These are phyloP conservation scores for Varroa destructor DNA, from an alignment of 1,140 invertebrate genomes.

Conservation along the genomic window DNA sequence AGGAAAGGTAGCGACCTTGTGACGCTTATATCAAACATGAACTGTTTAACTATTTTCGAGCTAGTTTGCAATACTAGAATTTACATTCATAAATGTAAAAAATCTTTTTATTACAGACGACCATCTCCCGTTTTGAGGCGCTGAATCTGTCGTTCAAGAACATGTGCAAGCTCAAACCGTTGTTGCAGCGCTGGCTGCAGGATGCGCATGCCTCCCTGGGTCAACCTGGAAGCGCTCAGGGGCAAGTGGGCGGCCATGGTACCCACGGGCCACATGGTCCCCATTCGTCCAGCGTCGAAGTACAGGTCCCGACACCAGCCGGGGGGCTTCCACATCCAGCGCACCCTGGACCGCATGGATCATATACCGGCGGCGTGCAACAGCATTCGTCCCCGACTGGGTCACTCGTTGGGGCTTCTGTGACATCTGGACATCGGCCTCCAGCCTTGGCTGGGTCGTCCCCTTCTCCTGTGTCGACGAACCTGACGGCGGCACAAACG, in stretches of 20 bases:
- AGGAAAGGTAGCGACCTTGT: too few relatives aligned
- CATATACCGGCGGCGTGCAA: slow-evolving; percentile 28
- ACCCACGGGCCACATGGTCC: slow-evolving; percentile 34
- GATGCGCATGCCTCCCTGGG: slow-evolving; percentile 79
- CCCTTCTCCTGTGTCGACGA: too few relatives aligned
- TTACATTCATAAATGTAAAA: too few relatives aligned
- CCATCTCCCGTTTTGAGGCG: slow-evolving; percentile 94
- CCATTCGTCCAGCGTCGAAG: slow-evolving; percentile 28
- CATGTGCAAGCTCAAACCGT: slow-evolving; percentile 96
- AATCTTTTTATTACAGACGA: slow-evolving; percentile 48
- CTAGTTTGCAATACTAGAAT: too few relatives aligned
- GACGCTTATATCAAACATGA: too few relatives aligned
- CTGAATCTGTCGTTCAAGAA: slow-evolving; percentile 97
- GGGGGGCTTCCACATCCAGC: too few relatives aligned
- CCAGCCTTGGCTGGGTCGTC: too few relatives aligned
- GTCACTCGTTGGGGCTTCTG: slow-evolving; percentile 30
- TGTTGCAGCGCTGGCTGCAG: slow-evolving; percentile 92
- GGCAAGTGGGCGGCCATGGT: slow-evolving; percentile 31
- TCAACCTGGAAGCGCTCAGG: slow-evolving; percentile 52
- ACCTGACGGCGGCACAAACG: too few relatives aligned
- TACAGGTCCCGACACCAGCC: slow-evolving; percentile 12
- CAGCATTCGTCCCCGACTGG: slow-evolving; percentile 35
- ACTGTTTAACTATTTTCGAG: too few relatives aligned
- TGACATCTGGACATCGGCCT: not conserved
- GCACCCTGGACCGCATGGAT: too few relatives aligned